phyloP scores from a whole-genome alignment of 2,797 vertebrate species.

The Cynodonichthys magdalenae region DNA sequence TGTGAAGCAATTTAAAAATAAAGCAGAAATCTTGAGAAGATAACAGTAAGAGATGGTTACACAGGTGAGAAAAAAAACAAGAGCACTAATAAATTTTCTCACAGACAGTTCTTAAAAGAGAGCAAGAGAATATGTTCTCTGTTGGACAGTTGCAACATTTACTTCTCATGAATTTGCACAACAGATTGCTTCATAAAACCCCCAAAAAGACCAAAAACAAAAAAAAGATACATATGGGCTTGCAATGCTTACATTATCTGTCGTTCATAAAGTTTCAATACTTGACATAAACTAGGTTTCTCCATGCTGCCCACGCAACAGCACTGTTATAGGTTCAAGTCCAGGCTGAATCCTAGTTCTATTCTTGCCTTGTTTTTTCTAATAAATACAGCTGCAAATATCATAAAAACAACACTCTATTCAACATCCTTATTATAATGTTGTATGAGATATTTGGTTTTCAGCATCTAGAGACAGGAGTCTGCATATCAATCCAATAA shows the following conservation, averaged over 20 bases:
- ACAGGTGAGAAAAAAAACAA: not conserved
- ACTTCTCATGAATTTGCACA: no score
- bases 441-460: no score
- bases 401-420: not conserved
- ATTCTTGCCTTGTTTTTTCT: not conserved
- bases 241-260: not conserved
- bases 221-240: not conserved
- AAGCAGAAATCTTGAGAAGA: slow-evolving; percentile 7
- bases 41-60: slow-evolving; percentile 8
- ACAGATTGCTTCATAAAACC: no score
- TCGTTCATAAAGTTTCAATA: not conserved
- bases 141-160: not conserved
- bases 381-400: not conserved
- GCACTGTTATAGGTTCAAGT: not conserved
- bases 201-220: no score
- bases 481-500: no score
- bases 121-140: not conserved
- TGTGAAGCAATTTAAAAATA: slow-evolving; percentile 19
- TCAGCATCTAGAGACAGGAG: no score
- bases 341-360: not conserved
- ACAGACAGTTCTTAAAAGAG: slow-evolving; percentile 1
- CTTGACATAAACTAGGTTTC: no score
- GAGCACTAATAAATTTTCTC: slow-evolving; percentile 5
- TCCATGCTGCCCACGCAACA: not conserved
- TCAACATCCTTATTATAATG: not conserved